These are phyloP conservation scores for Falco naumanni DNA, from an alignment of 2,797 vertebrate genomes.

Conservation along the genomic window DNA sequence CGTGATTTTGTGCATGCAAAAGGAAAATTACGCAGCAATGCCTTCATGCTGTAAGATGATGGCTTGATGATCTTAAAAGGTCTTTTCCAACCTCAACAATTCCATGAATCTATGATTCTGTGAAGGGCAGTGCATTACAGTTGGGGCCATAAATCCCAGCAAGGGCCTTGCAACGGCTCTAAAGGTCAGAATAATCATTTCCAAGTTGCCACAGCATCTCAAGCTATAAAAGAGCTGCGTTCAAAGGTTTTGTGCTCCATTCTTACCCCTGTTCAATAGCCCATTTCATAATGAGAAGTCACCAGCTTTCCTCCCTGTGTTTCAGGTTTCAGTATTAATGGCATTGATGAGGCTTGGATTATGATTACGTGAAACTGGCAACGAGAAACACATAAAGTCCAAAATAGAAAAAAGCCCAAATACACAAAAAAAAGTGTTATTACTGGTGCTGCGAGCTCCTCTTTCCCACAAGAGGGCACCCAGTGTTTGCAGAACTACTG, in stretches of 20 bases:
- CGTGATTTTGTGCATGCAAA: neutral
- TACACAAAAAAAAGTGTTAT: neutral
- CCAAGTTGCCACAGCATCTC: no score
- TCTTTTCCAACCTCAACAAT: no score
- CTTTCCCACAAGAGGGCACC: neutral
- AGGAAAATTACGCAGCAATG: neutral
- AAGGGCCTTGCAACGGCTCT: neutral
- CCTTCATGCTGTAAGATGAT: neutral
- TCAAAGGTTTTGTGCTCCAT: neutral
- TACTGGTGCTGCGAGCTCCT: accelerated
- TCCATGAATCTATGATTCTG: no score
- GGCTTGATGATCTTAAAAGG: no score
- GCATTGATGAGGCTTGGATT: neutral
- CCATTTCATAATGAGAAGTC: neutral
- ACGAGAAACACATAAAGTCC: neutral
- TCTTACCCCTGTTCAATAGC: neutral
- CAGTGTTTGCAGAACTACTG: neutral
- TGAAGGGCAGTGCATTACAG: neutral
- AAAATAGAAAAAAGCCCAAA: neutral
- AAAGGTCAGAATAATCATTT: no score
- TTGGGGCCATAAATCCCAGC: neutral
- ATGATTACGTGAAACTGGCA: neutral
- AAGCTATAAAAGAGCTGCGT: neutral
- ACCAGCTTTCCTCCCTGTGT: neutral
- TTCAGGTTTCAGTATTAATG: neutral